Conservation (phyloP, 2,797 vertebrate genomes). For the Merluccius polli region DNA sequence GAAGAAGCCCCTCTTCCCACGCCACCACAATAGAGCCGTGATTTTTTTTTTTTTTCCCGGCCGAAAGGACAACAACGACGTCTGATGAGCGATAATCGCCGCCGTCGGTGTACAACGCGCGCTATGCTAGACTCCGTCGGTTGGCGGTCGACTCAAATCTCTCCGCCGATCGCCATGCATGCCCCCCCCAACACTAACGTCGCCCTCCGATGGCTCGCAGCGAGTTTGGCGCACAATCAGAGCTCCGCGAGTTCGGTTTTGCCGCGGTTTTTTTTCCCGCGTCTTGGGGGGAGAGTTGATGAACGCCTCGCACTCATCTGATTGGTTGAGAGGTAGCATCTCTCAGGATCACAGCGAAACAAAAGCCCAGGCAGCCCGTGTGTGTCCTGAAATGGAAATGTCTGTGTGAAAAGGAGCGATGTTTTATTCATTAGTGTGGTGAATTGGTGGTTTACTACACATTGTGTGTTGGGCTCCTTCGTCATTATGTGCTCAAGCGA, state of each 20-base stretch:
- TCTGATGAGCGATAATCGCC: slow-evolving; percentile 54
- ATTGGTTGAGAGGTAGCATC: slow-evolving; percentile 2
- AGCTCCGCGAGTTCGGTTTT: neutral
- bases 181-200: neutral
- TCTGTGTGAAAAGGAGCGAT: slow-evolving; percentile 29
- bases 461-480: slow-evolving; percentile 16
- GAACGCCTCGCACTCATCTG: neutral
- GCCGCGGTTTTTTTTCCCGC: neutral
- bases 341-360: slow-evolving; percentile 40
- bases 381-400: slow-evolving; percentile 41
- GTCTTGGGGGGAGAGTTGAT: neutral
- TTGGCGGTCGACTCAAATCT: neutral
- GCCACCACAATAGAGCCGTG: slow-evolving; percentile 52
- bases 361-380: slow-evolving; percentile 6
- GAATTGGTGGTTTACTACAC: slow-evolving; percentile 22
- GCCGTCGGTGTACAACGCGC: slow-evolving; percentile 9
- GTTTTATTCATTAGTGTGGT: slow-evolving; percentile 60
- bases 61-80: slow-evolving; percentile 17
- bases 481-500: slow-evolving; percentile 36
- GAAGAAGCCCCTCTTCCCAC: neutral
- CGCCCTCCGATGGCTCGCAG: neutral
- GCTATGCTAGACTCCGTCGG: neutral
- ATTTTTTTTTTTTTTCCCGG: slow-evolving; percentile 45
- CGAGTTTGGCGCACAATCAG: neutral
- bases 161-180: neutral